Conservation (phyloP, 2,113 vertebrate genomes). For the Cryptomyrus ogoouensis region DNA sequence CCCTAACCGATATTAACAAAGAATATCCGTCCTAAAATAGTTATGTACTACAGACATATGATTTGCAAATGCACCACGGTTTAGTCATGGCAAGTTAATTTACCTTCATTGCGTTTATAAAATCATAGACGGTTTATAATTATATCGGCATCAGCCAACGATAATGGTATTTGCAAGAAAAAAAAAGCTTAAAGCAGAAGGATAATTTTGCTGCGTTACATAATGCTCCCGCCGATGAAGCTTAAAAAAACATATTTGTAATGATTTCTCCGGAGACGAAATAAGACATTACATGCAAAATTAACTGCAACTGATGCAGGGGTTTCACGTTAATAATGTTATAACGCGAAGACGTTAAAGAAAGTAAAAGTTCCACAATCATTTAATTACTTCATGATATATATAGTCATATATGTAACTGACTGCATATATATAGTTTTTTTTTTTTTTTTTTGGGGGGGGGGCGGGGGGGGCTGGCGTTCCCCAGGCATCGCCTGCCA, state of each 20-base stretch:
- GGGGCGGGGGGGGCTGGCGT: too few species aligned
- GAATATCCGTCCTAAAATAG: not conserved
- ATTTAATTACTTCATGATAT: not conserved
- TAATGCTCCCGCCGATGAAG: not conserved
- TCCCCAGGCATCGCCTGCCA: slow-evolving; percentile 34
- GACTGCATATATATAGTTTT: not conserved
- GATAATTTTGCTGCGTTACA: not conserved
- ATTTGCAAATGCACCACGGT: not conserved
- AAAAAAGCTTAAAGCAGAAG: not conserved
- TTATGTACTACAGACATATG: not conserved
- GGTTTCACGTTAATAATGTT: not conserved
- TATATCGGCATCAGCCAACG: not conserved
- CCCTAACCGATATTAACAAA: not conserved
- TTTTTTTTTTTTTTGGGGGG: not conserved
- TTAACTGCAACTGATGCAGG: not conserved
- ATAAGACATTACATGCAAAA: slow-evolving; percentile 28
- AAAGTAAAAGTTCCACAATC: not conserved
- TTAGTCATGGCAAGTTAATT: not conserved
- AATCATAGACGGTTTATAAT: not conserved
- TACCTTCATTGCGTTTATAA: not conserved
- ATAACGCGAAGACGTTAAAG: not conserved
- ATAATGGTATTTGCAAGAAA: not conserved
- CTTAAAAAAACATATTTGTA: not conserved
- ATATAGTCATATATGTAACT: not conserved
- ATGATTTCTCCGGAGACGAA: not conserved